Base-by-base conservation (phyloP, 2,888 invertebrate genomes). In the Antheraea assamensis region DNA sequence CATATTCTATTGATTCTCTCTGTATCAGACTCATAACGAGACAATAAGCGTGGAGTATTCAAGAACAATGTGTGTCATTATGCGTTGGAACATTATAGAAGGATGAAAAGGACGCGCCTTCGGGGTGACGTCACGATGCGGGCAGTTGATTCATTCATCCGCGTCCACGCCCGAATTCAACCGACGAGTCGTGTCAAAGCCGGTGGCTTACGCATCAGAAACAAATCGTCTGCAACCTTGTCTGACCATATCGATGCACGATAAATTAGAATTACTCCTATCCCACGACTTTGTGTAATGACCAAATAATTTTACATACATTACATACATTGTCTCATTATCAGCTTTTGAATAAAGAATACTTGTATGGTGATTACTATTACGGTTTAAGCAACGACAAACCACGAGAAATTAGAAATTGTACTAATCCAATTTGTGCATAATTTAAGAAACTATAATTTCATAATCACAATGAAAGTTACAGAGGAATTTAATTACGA, bases 71-170 rank as follows among this genome's bases (percentile, higher is more conserved):
- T 74, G 42, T 73, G 71, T 71, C 78, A 75, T 77, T 75, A 78
- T 73, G 72, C 79, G 75, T 77, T 80, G 75, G 79, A 80, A 81
- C 78, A 71, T 75, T 76, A 72, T 74, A 74, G 72, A 74, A 72
- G 71, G 72, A 72, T 72, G 71, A 61, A 70, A 82, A 86, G 84
- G 88, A 87, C 89, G 88, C 88, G 88, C 90, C 90, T 88, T 85
- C 77, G 78, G 75, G 82, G 79, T 91, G 92, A 93, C 93, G 92
- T 91, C 90, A 92, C 84, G 75, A 75, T 73, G 73, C 77, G 79
- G 79, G 78, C 79, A 76, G 81, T 83, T 92, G 91, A 92, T 86
- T 92, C 90, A 92, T 85, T 88, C 87, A 83, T 83, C 80, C 85
- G 81, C 79, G 82, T 83, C 85, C 79, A 78, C 81, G 81, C 79